phyloP scores from a whole-genome alignment of 2,797 vertebrate genomes.

The Botia almorhae region DNA sequence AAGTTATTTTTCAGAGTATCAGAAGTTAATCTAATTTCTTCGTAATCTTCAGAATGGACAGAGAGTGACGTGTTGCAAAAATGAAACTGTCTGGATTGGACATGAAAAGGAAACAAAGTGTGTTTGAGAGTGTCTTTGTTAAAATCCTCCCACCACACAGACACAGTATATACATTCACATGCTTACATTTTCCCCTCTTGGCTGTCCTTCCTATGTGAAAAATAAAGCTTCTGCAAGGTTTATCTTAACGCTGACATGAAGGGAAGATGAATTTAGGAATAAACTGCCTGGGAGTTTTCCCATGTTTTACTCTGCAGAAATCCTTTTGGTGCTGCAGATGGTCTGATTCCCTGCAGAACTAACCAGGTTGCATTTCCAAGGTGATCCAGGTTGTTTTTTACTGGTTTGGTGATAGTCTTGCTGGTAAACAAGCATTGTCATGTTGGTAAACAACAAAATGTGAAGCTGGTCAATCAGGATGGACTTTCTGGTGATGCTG shows the following conservation, averaged over 20 bases:
- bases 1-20: no score
- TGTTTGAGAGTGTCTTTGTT: slow-evolving; percentile 19
- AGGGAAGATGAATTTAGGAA: no score
- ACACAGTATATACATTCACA: slow-evolving; percentile 21
- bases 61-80: not conserved
- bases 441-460: not conserved
- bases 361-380: not conserved
- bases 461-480: not conserved
- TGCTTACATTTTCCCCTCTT: not conserved
- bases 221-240: not conserved
- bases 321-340: not conserved
- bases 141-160: slow-evolving; percentile 23
- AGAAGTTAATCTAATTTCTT: no score
- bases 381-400: not conserved
- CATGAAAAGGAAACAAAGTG: not conserved
- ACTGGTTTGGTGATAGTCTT: not conserved
- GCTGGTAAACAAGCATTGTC: not conserved
- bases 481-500: not conserved
- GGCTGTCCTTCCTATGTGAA: not conserved
- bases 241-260: not conserved
- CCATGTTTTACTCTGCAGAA: not conserved
- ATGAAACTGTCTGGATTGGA: not conserved
- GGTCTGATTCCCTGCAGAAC: not conserved
- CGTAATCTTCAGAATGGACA: not conserved
- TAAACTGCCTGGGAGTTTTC: not conserved